Evolutionary conservation across 2,888 invertebrate genomes (phyloP), one percentile per base, ranked within the genome.

Genomic region (Erpobdella octoculata): DNA sequence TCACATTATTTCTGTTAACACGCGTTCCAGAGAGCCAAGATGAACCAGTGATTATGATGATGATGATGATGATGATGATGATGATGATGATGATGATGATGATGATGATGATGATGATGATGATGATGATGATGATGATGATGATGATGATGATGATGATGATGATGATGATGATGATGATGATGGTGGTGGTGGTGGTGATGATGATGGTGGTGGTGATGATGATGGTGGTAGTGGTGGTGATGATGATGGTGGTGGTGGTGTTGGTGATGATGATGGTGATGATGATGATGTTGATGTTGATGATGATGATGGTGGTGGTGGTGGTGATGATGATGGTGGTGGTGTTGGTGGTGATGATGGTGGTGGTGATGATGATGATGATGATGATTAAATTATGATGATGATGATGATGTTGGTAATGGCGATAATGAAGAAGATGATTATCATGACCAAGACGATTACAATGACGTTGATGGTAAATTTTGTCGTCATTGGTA

Each of bases 101-200:
- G 59, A 59, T 59, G 59, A 59, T 59, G 28, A 59, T 59, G 59
- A 59, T 59, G 59, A 59, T n/a, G 59, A 59, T n/a, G 59, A 59
- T 59, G 59, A 59, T 59, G 59, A 59, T 59, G 59, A 59, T 59
- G 59, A 59, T n/a, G 59, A 59, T n/a, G 59, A n/a, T 59, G 59
- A 59, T 59, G 59, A 59, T 59, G 59, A 59, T 59, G 59, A 59
- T n/a, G 59, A 59, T 59, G 59, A 59, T 59, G 59, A 59, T 59
- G 59, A 59, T 59, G 59, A 59, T 59, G 59, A 59, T n/a, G 59
- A 59, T n/a, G 59, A 59, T n/a, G 59, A 59, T 59, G 59, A 59
- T 59, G 59, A 59, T 59, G 21, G 12, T 59, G 36, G n/a, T 65
- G 36, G n/a, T 65, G 36, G n/a, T 35, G 36, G n/a, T 65, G 36